phyloP scores from a whole-genome alignment of 2,113 vertebrate species.

The Sinocyclocheilus rhinocerous region DNA sequence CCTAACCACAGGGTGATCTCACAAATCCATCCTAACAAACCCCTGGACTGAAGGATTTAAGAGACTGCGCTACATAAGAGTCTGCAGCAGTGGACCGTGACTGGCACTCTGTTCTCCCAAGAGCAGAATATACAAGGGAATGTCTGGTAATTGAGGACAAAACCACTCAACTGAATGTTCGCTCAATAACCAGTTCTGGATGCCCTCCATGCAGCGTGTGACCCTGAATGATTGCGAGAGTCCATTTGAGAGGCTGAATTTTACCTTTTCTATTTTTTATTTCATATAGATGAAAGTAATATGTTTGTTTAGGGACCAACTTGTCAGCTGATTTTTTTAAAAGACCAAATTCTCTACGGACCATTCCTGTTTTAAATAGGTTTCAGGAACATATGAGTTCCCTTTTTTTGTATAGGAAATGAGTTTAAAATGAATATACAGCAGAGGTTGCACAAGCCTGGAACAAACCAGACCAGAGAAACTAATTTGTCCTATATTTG shows the following conservation, averaged over 20 bases:
- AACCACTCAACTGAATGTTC: conserved; percentile 26
- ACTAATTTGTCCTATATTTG: background rate
- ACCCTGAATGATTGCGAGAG: conserved; percentile 5
- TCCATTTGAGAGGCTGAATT: background rate
- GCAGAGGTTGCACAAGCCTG: background rate
- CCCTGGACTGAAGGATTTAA: background rate
- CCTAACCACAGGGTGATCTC: conserved; percentile 53
- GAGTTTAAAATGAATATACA: background rate
- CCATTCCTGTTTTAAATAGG: background rate
- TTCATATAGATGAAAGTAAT: background rate
- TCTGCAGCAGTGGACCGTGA: conserved; percentile 18
- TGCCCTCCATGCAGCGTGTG: background rate
- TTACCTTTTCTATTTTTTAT: background rate
- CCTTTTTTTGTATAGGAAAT: background rate
- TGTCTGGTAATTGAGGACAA: conserved; percentile 25
- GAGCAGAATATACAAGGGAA: background rate
- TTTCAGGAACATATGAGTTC: background rate
- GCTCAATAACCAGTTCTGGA: conserved; percentile 1
- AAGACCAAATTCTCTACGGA: conserved; percentile 27
- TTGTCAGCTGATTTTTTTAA: background rate
- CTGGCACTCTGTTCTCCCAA: background rate
- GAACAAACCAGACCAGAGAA: background rate
- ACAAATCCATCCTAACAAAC: background rate
- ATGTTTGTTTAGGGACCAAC: conserved; percentile 23
- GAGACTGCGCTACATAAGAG: background rate